Evolutionary conservation across 2,888 invertebrate genomes (phyloP).

Genomic region (Podotricha telesiphe): DNA sequence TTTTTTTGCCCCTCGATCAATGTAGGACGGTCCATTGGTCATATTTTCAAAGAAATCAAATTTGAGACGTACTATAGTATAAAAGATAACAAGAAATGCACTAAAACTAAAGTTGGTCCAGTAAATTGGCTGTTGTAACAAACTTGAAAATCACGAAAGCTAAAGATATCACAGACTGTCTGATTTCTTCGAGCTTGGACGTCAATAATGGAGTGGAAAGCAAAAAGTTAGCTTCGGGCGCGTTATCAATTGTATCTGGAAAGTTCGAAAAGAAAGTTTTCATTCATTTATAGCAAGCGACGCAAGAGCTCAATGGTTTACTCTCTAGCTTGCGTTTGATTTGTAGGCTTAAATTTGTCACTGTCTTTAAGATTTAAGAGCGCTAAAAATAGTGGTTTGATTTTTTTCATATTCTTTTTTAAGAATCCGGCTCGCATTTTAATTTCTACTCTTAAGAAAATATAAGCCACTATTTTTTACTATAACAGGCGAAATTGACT

Average conservation of each 20-base stretch:
- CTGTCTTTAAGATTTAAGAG: conserved; percentile 9
- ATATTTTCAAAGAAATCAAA: conserved; percentile 21
- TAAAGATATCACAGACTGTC: conserved; percentile 56
- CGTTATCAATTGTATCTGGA: conserved; percentile 77
- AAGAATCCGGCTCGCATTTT: too few relatives aligned
- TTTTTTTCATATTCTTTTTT: neutral
- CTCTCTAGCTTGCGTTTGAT: conserved; percentile 65
- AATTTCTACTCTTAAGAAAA: too few relatives aligned
- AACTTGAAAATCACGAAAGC: conserved; percentile 51
- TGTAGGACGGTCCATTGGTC: conserved; percentile 13
- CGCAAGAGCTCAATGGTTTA: conserved; percentile 69
- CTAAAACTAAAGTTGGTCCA: conserved; percentile 23
- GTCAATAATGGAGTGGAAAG: conserved; percentile 70
- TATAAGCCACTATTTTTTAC: too few relatives aligned
- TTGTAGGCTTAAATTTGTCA: conserved; percentile 41
- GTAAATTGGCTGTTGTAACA: conserved; percentile 36
- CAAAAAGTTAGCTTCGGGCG: conserved; percentile 71
- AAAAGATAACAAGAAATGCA: neutral
- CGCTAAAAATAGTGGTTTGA: neutral
- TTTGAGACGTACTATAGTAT: neutral
- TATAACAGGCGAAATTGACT: too few relatives aligned
- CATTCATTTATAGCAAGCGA: conserved; percentile 74
- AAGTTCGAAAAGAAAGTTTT: conserved; percentile 67
- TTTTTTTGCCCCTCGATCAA: conserved; percentile 31
- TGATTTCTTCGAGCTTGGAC: conserved; percentile 57